Percentiles rank a stretch among this genome's conserved stretches.
Conservation (phyloP, 2,797 vertebrate genomes). For the Cyprinella venusta region DNA sequence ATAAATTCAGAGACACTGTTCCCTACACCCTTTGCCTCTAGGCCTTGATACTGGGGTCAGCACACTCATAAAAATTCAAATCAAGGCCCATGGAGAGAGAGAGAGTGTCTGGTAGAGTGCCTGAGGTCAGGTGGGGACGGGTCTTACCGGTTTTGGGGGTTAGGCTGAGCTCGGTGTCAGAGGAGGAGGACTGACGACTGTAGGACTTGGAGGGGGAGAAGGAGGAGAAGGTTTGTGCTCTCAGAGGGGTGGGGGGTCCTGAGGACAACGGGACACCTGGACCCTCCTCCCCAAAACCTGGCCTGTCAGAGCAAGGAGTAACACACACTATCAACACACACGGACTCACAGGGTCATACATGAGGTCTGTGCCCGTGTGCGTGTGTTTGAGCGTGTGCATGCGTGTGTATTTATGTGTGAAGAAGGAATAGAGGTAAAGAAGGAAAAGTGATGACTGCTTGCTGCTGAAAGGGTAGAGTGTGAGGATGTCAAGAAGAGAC, state of each 20-base stretch:
- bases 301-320: conserved; percentile 98
- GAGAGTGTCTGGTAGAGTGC: conserved; percentile 4
- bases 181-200: conserved; percentile 92
- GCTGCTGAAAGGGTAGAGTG: conserved; percentile 66
- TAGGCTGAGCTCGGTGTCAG: conserved; percentile 95
- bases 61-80: neutral
- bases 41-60: neutral
- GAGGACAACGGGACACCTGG: conserved; percentile 92
- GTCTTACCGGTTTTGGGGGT: conserved; percentile 93
- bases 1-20: conserved; percentile 45
- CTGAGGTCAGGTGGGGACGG: neutral
- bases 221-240: conserved; percentile 97
- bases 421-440: conserved; percentile 57
- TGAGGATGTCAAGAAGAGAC: conserved; percentile 42
- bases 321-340: conserved; percentile 84
- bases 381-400: conserved; percentile 35
- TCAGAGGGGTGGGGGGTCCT: conserved; percentile 99
- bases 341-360: conserved; percentile 58
- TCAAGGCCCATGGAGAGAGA: neutral
- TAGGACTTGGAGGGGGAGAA: conserved; percentile 93
- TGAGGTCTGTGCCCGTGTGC: neutral
- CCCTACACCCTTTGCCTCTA: conserved; percentile 17
- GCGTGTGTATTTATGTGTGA: conserved; percentile 42
- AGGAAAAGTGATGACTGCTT: conserved; percentile 61
- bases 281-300: conserved; percentile 97